phyloP scores from a whole-genome alignment of 2,797 vertebrate genomes.

The Hemitrygon akajei region DNA sequence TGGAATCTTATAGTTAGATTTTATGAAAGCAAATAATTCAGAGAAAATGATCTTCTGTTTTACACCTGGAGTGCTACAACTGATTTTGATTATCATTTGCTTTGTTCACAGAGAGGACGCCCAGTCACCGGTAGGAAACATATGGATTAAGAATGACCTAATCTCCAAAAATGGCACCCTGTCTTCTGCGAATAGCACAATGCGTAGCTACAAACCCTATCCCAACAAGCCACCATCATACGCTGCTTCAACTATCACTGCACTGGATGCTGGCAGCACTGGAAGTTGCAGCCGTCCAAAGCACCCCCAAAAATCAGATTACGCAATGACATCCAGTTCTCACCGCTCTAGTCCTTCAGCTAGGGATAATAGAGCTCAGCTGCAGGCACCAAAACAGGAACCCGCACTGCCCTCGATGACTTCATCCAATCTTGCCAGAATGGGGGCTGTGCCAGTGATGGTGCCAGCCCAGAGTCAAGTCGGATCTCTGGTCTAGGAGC shows the following conservation, averaged over 20 bases:
- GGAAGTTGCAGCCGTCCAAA: conserved; percentile 55
- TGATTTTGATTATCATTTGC: neutral
- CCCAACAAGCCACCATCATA: conserved; percentile 62
- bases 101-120: conserved; percentile 75
- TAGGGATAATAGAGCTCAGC: conserved; percentile 54
- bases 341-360: neutral
- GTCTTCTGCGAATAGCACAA: conserved; percentile 73
- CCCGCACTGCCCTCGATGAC: conserved; percentile 54
- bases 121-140: conserved; percentile 76
- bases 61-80: neutral
- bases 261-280: conserved; percentile 57
- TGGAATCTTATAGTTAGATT: neutral
- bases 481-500: conserved; percentile 80
- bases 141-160: conserved; percentile 79
- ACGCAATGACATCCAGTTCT: conserved; percentile 39
- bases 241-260: conserved; percentile 72
- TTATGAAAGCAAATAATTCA: neutral
- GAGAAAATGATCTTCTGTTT: neutral
- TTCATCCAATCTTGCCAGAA: conserved; percentile 68
- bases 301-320: conserved; percentile 54
- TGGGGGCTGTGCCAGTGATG: conserved; percentile 83
- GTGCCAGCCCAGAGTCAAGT: conserved; percentile 86
- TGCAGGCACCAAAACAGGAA: conserved; percentile 49
- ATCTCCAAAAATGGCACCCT: conserved; percentile 88
- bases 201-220: conserved; percentile 57